Percentiles rank a stretch among this genome's conserved stretches.
phyloP scores from a whole-genome alignment of 2,888 invertebrate species.

The Cremastinae sp. region DNA sequence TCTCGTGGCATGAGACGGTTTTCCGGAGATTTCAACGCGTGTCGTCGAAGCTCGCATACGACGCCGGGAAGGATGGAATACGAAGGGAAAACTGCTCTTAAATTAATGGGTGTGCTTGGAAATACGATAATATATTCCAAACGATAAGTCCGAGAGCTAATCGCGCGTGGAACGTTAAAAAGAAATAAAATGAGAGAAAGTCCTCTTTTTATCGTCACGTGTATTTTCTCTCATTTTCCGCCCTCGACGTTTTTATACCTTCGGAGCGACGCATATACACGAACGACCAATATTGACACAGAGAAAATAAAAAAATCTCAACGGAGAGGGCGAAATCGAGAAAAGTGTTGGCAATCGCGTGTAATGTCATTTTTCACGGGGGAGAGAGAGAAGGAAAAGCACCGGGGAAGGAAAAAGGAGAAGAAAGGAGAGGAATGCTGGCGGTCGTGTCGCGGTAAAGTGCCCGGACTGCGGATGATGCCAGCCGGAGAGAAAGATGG shows the following conservation, averaged over 20 bases:
- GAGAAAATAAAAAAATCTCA: conserved; percentile 32
- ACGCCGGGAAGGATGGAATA: background rate
- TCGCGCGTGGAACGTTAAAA: conserved; percentile 6
- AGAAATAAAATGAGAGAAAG: background rate
- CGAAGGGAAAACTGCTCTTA: background rate
- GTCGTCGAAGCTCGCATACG: background rate
- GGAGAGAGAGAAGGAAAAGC: conserved; percentile 16
- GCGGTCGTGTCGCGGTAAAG: conserved; percentile 49
- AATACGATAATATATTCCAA: conserved; percentile 6
- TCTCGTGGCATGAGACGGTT: background rate
- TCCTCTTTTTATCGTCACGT: background rate
- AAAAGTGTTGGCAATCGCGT: conserved; percentile 73
- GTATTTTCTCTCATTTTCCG: conserved; percentile 21
- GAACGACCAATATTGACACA: conserved; percentile 30
- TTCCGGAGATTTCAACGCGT: background rate
- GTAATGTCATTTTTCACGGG: conserved; percentile 74
- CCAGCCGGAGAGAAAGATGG: conserved; percentile 20
- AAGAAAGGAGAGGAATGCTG: conserved; percentile 22
- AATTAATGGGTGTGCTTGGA: conserved; percentile 3
- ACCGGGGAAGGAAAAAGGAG: background rate
- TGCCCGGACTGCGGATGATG: conserved; percentile 44
- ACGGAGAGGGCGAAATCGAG: conserved; percentile 25
- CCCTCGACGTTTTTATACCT: conserved; percentile 9
- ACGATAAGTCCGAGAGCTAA: conserved; percentile 7
- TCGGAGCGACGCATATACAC: background rate